Conservation (phyloP, 2,888 invertebrate genomes). For the Dasysyrphus albostriatus region DNA sequence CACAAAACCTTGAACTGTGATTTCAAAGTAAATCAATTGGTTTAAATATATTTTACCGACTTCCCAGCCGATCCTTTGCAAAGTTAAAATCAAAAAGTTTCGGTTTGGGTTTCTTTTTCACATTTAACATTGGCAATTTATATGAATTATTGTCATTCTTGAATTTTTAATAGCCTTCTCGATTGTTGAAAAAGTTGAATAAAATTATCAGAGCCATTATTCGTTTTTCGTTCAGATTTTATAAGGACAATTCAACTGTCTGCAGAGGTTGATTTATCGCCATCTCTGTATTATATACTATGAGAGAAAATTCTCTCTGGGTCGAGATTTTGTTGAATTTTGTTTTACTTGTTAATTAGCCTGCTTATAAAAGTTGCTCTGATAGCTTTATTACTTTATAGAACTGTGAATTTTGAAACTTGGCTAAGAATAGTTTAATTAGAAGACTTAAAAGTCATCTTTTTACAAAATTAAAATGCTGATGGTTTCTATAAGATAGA, state of each 20-base stretch:
- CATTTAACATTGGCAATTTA: conserved; percentile 51
- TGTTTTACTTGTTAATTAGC: conserved; percentile 52
- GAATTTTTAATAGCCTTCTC: conserved; percentile 39
- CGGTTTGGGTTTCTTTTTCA: background rate
- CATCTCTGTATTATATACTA: background rate
- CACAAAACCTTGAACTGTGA: no score
- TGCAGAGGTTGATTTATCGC: conserved; percentile 59
- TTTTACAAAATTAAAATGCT: conserved; percentile 10
- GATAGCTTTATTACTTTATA: conserved; percentile 28
- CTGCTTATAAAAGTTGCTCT: conserved; percentile 23
- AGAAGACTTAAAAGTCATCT: conserved; percentile 19
- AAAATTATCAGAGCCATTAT: conserved; percentile 64
- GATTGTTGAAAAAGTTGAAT: conserved; percentile 56
- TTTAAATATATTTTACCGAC: no score
- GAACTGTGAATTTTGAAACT: background rate
- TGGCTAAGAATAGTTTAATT: conserved; percentile 49
- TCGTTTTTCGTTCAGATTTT: conserved; percentile 50
- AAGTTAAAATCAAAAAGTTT: background rate
- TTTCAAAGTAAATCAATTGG: no score
- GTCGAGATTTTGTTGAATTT: conserved; percentile 2
- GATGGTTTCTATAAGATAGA: background rate
- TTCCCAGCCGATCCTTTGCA: no score
- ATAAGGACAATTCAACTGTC: conserved; percentile 53
- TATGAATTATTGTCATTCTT: conserved; percentile 71
- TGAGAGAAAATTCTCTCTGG: background rate